Percentiles rank a stretch among this genome's conserved stretches.
phyloP scores from a whole-genome alignment of 2,888 invertebrate genomes.

The Nasonovia ribisnigri region DNA sequence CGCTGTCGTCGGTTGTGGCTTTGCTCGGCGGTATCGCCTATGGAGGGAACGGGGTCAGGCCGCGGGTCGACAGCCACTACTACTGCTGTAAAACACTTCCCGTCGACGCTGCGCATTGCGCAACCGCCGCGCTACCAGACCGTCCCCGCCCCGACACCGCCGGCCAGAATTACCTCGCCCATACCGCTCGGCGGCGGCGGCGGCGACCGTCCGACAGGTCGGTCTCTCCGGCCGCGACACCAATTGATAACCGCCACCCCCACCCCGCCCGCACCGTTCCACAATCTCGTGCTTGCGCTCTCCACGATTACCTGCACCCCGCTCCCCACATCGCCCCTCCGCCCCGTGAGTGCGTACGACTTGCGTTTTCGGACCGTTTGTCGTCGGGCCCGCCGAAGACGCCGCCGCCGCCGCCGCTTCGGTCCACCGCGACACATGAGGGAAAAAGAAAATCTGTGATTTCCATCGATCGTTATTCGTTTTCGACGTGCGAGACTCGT shows the following conservation, averaged over 20 bases:
- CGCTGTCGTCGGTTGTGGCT: neutral
- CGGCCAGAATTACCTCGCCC: neutral
- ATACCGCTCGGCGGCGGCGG: constrained; percentile 2
- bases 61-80: neutral
- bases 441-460: neutral
- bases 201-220: neutral
- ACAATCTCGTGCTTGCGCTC: neutral
- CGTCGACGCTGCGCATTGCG: neutral
- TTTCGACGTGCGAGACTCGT: neutral
- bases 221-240: constrained; percentile 10
- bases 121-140: neutral
- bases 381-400: neutral
- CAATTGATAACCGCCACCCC: constrained; percentile 33
- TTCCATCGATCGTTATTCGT: neutral
- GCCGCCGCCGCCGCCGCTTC: neutral
- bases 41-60: neutral
- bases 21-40: neutral
- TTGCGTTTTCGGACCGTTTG: neutral
- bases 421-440: neutral
- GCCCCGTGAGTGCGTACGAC: neutral
- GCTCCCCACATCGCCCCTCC: neutral
- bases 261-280: neutral
- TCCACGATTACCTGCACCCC: neutral
- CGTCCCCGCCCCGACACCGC: neutral
- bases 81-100: neutral